Evolutionary conservation across 53 echinoderm and acorn worm species (phyloP), one percentile per base, ranked within the genome.

Genomic region (Stichopus horrens): DNA sequence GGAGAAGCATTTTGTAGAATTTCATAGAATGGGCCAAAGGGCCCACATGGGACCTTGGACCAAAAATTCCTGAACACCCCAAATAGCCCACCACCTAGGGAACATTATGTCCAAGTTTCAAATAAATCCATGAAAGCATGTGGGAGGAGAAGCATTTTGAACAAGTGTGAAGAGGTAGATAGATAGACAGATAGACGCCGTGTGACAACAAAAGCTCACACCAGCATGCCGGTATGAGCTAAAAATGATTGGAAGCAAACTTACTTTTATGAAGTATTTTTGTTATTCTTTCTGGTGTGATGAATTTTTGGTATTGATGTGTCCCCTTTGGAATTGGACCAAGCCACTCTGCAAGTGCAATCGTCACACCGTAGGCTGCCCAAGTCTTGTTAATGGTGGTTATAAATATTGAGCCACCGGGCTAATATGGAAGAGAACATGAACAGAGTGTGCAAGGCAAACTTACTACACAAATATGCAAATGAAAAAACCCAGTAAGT

Each of bases 311-410:
- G 94, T 96, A 99, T 59, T 96, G 96, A 89, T 99, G 95, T 7
- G 99, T 95, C 54, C 99, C 99, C 57, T 83, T 65, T 56, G 96
- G 96, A 22, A 99, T 96, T 14, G 94, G 90, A 51, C 93, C 93
- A 20, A 94, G 63, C 19, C 91, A 83, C 74, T 99, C 99, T 21
- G 94, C 99, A 75, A 92, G 92, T 55, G 92, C 79, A n/a, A 96
- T 88, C 20, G 93, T 96, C 60, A 96, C 20, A 23, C 86, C 76
- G 74, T 96, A 96, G 79, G 96, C 94, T 59, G 93, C 63, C 93
- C 91, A 92, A 5, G 99, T 99, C 93, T 96, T 91, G 93, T 96
- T 99, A 77, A 99, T 93, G 22, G 95, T 96, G 57, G 99, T 99
- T 23, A 99, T 90, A 65, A 99, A 92, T 19, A 99, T 77, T 20